Conservation (phyloP, 2,888 invertebrate genomes). For the Autographa gamma region DNA sequence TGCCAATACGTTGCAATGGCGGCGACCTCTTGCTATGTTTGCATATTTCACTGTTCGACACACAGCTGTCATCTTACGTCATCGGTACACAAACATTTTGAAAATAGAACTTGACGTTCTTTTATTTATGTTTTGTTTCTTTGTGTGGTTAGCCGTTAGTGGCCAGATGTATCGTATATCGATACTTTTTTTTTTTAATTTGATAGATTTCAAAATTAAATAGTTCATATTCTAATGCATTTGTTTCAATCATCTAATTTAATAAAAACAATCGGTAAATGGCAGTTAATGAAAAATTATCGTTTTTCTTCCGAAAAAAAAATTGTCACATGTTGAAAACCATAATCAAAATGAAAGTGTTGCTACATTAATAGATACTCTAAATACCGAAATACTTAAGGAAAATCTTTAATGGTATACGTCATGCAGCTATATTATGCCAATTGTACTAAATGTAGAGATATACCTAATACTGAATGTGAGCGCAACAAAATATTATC, state of each 20-base stretch:
- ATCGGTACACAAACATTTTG: conserved; percentile 20
- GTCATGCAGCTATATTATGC: conserved; percentile 47
- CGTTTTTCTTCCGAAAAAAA: no score
- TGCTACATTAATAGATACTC: no score
- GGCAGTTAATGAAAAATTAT: no score
- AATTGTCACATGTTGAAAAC: no score
- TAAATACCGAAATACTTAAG: conserved; percentile 20
- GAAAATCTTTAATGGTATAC: conserved; percentile 53
- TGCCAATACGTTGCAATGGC: conserved; percentile 28
- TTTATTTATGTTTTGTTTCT: not conserved
- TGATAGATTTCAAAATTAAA: no score
- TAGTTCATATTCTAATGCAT: no score
- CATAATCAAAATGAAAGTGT: no score
- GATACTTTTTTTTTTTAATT: no score
- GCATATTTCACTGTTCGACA: conserved; percentile 14
- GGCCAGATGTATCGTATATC: not conserved
- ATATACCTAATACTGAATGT: conserved; percentile 2
- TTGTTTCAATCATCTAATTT: no score
- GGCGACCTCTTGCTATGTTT: conserved; percentile 33
- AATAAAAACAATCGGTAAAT: no score
- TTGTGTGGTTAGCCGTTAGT: not conserved
- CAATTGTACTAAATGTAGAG: conserved; percentile 32
- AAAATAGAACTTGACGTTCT: conserved; percentile 24
- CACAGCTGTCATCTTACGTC: conserved; percentile 29
- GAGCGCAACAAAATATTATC: not conserved